phyloP scores from a whole-genome alignment of 2,797 vertebrate species.

The Lacerta bilineata region DNA sequence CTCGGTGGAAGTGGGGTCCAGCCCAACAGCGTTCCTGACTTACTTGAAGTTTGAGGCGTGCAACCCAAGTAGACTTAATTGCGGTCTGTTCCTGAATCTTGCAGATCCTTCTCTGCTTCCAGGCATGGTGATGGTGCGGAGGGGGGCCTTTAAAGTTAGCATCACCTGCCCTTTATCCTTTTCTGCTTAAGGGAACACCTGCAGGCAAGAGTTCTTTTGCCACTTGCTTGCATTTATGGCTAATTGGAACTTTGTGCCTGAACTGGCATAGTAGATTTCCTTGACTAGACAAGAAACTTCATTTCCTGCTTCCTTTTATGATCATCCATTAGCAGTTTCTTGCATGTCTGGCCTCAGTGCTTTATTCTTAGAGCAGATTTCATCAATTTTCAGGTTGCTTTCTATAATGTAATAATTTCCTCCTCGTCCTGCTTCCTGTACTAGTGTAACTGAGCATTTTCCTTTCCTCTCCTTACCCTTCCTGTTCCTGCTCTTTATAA shows the following conservation, averaged over 20 bases:
- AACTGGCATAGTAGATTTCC: neutral
- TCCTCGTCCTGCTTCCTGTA: neutral
- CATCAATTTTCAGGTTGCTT: neutral
- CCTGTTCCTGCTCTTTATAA: neutral
- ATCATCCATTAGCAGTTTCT: neutral
- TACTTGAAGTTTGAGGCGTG: neutral
- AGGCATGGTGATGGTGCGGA: neutral
- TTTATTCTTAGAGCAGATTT: neutral
- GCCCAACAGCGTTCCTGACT: neutral
- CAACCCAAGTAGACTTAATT: neutral
- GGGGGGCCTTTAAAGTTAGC: neutral
- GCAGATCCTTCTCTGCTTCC: neutral
- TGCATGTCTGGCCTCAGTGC: neutral
- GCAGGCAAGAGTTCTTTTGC: neutral
- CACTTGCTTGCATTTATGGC: neutral
- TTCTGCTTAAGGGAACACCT: neutral
- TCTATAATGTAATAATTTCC: neutral
- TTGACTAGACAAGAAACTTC: neutral
- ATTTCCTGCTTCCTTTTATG: constrained; percentile 1
- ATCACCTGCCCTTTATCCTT: neutral
- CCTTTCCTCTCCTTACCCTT: neutral
- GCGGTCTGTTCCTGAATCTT: neutral
- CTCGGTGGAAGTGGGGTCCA: neutral
- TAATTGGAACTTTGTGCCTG: neutral
- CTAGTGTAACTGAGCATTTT: neutral